These are phyloP conservation scores for Microtus oregoni DNA, from an alignment of 2,113 vertebrate species.

Conservation along the genomic window DNA sequence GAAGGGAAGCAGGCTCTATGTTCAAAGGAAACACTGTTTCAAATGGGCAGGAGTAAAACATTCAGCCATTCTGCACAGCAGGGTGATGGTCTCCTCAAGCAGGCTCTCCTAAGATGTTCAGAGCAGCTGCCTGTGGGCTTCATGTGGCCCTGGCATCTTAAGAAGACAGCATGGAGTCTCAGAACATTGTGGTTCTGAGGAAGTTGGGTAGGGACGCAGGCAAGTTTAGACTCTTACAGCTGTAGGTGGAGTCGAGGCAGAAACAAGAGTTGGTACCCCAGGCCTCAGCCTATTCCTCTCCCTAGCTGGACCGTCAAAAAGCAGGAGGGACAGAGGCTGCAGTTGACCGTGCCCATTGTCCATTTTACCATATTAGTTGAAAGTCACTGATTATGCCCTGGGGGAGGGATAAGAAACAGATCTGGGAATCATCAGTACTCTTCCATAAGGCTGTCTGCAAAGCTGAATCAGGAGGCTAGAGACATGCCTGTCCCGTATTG, in stretches of 20 bases:
- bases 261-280: not conserved
- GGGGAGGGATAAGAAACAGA: not conserved
- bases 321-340: not conserved
- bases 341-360: not conserved
- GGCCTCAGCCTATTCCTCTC: not conserved
- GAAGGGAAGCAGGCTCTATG: too few species aligned
- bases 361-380: not conserved
- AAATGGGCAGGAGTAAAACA: too few species aligned
- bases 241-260: not conserved
- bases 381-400: too few species aligned
- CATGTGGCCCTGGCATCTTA: too few species aligned
- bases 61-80: too few species aligned
- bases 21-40: too few species aligned
- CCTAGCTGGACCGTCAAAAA: not conserved
- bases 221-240: not conserved
- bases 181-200: not conserved
- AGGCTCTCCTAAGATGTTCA: too few species aligned
- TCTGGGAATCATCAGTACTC: not conserved
- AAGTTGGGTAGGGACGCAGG: not conserved
- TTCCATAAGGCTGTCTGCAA: not conserved
- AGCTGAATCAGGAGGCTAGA: not conserved
- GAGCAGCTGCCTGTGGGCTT: too few species aligned
- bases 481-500: not conserved
- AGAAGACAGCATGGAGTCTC: too few species aligned
- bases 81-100: too few species aligned